Evolutionary conservation across 2,797 vertebrate genomes (phyloP).

Genomic region (Dryobates pubescens): DNA sequence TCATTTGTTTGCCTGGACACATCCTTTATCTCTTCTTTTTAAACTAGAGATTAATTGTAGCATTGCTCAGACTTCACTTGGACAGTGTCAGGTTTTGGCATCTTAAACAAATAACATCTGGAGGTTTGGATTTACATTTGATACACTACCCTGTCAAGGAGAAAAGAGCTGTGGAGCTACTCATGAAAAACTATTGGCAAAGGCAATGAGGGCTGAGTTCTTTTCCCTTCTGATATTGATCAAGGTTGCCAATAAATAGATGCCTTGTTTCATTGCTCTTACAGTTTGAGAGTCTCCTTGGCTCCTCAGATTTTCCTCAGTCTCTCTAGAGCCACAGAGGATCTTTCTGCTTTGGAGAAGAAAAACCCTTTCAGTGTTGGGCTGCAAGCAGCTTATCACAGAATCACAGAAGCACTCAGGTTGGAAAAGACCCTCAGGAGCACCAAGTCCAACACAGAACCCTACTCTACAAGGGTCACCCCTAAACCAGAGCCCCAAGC

Average conservation of each 20-base stretch:
- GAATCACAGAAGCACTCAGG: too few species aligned
- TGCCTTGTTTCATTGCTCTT: not conserved
- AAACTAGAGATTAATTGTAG: not conserved
- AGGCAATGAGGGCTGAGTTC: not conserved
- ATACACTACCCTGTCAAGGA: not conserved
- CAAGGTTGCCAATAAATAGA: not conserved
- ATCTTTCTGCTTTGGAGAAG: conserved; percentile 1
- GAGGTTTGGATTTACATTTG: too few species aligned
- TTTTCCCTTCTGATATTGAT: conserved; percentile 1
- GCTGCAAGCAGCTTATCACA: not conserved
- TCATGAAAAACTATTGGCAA: not conserved
- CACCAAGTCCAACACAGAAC: too few species aligned
- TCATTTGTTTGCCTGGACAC: not conserved
- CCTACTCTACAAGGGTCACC: too few species aligned
- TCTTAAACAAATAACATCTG: not conserved
- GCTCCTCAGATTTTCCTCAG: not conserved
- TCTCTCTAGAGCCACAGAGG: not conserved
- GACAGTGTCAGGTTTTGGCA: not conserved
- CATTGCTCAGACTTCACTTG: not conserved
- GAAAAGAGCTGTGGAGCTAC: not conserved
- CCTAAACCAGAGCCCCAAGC: too few species aligned
- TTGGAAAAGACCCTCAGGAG: too few species aligned
- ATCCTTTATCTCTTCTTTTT: not conserved
- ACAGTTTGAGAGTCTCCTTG: not conserved
- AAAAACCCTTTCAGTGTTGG: not conserved